Conservation (phyloP, 2,888 invertebrate species). For the Tortrix viridana region DNA sequence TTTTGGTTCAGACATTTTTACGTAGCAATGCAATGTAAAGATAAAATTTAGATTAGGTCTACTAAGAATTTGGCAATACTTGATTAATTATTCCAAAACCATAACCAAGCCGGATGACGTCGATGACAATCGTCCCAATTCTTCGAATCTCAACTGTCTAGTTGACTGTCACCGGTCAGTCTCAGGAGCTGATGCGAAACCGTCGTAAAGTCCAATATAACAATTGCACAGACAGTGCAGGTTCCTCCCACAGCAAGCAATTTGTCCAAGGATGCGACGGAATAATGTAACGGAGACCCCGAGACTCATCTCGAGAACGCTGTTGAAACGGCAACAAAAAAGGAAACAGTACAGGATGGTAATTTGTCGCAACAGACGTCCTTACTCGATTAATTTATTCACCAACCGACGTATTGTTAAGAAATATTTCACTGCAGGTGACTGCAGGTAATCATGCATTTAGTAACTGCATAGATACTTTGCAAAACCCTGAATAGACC, state of each 20-base stretch:
- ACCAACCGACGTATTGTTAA: conserved; percentile 34
- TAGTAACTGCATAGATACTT: conserved; percentile 59
- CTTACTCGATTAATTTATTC: conserved; percentile 42
- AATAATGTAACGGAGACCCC: conserved; percentile 23
- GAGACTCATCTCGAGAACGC: conserved; percentile 29
- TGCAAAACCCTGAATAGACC: conserved; percentile 70
- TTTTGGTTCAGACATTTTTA: conserved; percentile 27
- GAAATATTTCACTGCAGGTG: conserved; percentile 53
- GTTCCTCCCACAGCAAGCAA: conserved; percentile 1
- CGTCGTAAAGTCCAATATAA: background rate
- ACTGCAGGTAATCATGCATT: conserved; percentile 43
- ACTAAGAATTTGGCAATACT: no score
- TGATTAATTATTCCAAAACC: no score
- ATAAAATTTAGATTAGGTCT: no score
- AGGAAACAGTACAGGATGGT: conserved; percentile 33
- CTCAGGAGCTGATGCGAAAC: background rate
- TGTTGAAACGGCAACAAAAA: conserved; percentile 28
- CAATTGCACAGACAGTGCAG: background rate
- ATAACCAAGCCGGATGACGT: no score
- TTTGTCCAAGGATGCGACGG: conserved; percentile 8
- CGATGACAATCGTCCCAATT: no score
- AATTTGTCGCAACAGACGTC: conserved; percentile 35
- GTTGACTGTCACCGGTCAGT: no score
- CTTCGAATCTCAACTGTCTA: no score
- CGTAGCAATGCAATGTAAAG: no score